Conservation (phyloP, 2,888 invertebrate species). For the Aphrophora alni region DNA sequence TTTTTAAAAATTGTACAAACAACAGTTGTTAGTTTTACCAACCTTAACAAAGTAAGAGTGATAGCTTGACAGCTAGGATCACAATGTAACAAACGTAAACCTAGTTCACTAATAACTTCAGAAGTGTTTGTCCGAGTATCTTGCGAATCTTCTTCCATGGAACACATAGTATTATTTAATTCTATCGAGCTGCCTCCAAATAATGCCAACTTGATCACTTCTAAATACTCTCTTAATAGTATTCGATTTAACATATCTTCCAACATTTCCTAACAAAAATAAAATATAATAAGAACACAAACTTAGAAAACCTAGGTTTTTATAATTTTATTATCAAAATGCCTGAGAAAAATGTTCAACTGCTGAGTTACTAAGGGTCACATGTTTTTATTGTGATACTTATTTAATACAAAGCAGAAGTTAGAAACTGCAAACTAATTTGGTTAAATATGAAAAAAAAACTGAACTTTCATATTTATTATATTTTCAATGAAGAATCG, state of each 20-base stretch:
- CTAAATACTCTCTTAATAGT: conserved; percentile 86
- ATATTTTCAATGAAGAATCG: no score
- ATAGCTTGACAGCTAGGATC: conserved; percentile 69
- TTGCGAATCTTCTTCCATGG: conserved; percentile 45
- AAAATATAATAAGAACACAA: neutral
- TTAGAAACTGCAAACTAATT: no score
- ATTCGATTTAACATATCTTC: conserved; percentile 87
- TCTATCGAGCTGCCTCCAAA: conserved; percentile 67
- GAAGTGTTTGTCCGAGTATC: conserved; percentile 32
- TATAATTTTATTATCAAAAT: no score
- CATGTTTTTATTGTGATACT: no score
- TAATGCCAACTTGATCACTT: conserved; percentile 77
- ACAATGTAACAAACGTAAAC: conserved; percentile 72
- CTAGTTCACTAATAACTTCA: conserved; percentile 81
- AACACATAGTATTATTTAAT: conserved; percentile 30
- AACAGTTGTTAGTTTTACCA: no score
- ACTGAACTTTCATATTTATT: no score
- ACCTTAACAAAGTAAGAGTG: conserved; percentile 68
- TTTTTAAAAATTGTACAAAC: no score
- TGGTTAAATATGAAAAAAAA: no score
- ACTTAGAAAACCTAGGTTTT: no score
- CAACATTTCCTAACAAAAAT: conserved; percentile 67
- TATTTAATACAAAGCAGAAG: no score
- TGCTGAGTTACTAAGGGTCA: no score
- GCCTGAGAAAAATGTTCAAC: no score